Percentiles rank a stretch among this genome's conserved stretches.
phyloP scores from a whole-genome alignment of 1,140 invertebrate genomes.

The Solenopsis invicta region DNA sequence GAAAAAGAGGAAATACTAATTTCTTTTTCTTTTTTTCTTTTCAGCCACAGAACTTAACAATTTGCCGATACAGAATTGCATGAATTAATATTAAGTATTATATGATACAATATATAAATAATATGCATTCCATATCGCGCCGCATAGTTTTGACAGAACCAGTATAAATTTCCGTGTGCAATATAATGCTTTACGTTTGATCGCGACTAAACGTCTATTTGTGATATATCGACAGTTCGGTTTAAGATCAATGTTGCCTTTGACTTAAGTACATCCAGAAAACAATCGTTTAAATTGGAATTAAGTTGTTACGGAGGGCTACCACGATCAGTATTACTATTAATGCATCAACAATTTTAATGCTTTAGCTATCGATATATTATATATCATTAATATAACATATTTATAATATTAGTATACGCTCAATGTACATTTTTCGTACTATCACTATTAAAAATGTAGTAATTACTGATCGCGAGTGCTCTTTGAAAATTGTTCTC shows the following conservation, averaged over 20 bases:
- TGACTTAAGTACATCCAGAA: slow-evolving; percentile 47
- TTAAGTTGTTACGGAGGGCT: slow-evolving; percentile 38
- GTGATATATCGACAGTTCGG: slow-evolving; percentile 42
- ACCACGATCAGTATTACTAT: slow-evolving; percentile 53
- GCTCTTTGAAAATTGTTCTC: slow-evolving; percentile 24
- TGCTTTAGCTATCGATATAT: slow-evolving; percentile 47
- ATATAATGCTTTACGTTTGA: slow-evolving; percentile 17
- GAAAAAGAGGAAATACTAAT: background rate
- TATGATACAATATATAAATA: slow-evolving; percentile 78
- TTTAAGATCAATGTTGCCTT: slow-evolving; percentile 41
- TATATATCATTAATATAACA: slow-evolving; percentile 59
- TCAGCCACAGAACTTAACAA: slow-evolving; percentile 50
- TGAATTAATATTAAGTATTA: slow-evolving; percentile 76
- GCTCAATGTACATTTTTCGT: slow-evolving; percentile 41
- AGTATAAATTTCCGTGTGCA: slow-evolving; percentile 28
- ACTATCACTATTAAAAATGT: slow-evolving; percentile 54
- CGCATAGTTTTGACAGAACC: background rate
- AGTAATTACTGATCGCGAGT: slow-evolving; percentile 55
- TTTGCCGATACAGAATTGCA: slow-evolving; percentile 77
- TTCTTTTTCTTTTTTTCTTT: background rate
- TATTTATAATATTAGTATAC: slow-evolving; percentile 59
- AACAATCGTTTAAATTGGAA: slow-evolving; percentile 17
- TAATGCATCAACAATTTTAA: slow-evolving; percentile 54
- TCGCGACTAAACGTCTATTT: slow-evolving; percentile 32
- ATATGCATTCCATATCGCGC: slow-evolving; percentile 67